Base-by-base conservation (phyloP, 2,113 vertebrate species). In the Mesocricetus auratus region DNA sequence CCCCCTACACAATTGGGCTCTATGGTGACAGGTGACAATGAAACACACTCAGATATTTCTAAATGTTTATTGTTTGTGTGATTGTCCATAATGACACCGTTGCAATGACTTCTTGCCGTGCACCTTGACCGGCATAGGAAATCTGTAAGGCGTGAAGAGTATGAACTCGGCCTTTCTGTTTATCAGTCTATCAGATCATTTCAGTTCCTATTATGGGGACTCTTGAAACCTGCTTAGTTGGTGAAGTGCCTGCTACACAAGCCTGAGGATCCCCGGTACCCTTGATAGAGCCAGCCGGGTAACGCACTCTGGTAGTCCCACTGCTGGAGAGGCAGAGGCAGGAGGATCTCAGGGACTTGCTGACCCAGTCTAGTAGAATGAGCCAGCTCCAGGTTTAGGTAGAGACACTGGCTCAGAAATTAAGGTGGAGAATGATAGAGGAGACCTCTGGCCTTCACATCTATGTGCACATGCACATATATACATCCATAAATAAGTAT, bases 31-130 rank as follows among this genome's bases (percentile, higher is more conserved):
- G 85, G 75, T 71, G 21, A 85, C 42, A 0, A 6, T 53, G 64
- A 93, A 12, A 33, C 3, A 39, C 60, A 36, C 69, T 60, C 11
- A 0, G 69, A 21, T 53, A 85, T 56, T 62, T 81, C 68, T 7
- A 17, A 33, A 22, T 75, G 58, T 86, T 94, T 78, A 16, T 29
- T 90, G 75, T 92, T 68, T 69, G 87, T 71, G 36, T n/a, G 94
- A 29, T 24, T 87, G 85, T 82, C 85, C 10, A 0, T 74, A 22
- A 53, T 77, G 45, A 50, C 45, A 60, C 58, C 92, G 21, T 66
- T 17, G 7, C 21, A 58, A 3, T 75, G 87, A 56, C 75, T 90
- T 26, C 29, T 42, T 62, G 47, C 50, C 15, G 2, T 1, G 7
- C 50, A 60, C 74, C 86, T 74, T 50, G 3, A 36, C 93, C n/a